These are phyloP conservation scores for Montipora foliosa DNA, from an alignment of 64 coral and sea anemone species.

Conservation along the genomic window DNA sequence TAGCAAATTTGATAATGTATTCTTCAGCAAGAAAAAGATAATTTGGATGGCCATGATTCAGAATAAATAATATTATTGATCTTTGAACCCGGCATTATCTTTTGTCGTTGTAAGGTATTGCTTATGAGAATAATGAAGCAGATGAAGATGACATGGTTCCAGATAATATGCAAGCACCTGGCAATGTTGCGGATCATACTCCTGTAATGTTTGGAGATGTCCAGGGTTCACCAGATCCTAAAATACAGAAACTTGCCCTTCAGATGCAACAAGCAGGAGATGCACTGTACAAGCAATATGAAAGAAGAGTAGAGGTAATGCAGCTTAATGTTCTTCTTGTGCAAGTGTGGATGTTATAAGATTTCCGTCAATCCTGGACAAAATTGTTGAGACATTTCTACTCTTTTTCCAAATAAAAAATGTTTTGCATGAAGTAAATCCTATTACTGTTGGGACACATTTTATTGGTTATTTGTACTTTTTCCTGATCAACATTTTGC, in stretches of 20 bases:
- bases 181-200: neutral
- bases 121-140: neutral
- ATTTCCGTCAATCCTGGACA: neutral
- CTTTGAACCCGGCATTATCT: neutral
- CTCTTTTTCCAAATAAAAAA: too few species aligned
- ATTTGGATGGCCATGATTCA: too few species aligned
- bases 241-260: constrained; percentile 32
- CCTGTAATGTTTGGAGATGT: neutral
- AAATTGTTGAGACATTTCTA: neutral
- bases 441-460: too few species aligned
- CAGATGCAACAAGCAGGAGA: constrained; percentile 68
- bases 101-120: neutral
- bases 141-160: constrained; percentile 32
- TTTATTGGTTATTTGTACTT: too few species aligned
- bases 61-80: too few species aligned
- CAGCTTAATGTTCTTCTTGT: too few species aligned
- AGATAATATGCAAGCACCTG: neutral
- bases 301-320: neutral
- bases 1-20: too few species aligned
- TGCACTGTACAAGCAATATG: constrained; percentile 19
- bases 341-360: too few species aligned
- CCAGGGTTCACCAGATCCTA: neutral
- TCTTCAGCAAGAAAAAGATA: too few species aligned
- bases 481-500: too few species aligned
- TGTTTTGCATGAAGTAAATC: too few species aligned